A percentile compares a stretch with the other conserved stretches of the same genome.
phyloP scores from a whole-genome alignment of 1,140 invertebrate species.

The Atopsyche davidsoni region DNA sequence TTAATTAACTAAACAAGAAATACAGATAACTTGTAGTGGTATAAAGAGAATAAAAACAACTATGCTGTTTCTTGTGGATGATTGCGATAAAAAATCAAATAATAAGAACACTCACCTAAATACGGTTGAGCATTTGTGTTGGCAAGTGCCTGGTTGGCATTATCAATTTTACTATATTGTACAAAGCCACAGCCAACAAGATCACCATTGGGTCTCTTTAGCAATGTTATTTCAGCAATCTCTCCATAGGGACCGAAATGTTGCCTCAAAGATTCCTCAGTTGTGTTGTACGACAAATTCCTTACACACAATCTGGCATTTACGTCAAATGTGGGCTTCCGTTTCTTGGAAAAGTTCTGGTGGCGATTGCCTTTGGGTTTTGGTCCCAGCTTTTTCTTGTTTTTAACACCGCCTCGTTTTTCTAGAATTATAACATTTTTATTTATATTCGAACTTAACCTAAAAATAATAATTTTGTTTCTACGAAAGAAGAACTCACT shows the following conservation, averaged over 20 bases:
- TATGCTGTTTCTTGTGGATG: too few relatives aligned
- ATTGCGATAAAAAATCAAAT: too few relatives aligned
- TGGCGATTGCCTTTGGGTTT: conserved; percentile 19
- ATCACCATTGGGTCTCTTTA: conserved; percentile 59
- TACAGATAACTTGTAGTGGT: too few relatives aligned
- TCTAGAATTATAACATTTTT: too few relatives aligned
- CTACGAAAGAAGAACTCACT: too few relatives aligned
- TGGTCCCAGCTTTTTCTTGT: conserved; percentile 13
- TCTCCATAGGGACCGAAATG: conserved; percentile 58
- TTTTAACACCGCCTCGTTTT: conserved; percentile 4
- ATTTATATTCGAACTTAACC: too few relatives aligned
- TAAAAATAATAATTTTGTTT: too few relatives aligned
- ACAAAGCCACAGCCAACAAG: conserved; percentile 64
- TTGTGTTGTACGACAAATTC: conserved; percentile 50
- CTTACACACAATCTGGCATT: conserved; percentile 37
- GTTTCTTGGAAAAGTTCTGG: conserved; percentile 14
- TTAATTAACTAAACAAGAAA: too few relatives aligned
- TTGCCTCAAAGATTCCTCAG: conserved; percentile 52
- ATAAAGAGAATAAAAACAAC: too few relatives aligned
- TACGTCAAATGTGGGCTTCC: conserved; percentile 17
- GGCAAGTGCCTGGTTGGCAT: conserved; percentile 19
- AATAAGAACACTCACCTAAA: conserved; percentile 23
- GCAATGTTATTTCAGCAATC: conserved; percentile 58
- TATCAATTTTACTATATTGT: conserved; percentile 36
- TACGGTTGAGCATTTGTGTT: conserved; percentile 23